Percentiles rank a stretch among this genome's conserved stretches.
phyloP scores from a whole-genome alignment of 2,113 vertebrate species.

The Hystrix cristata region DNA sequence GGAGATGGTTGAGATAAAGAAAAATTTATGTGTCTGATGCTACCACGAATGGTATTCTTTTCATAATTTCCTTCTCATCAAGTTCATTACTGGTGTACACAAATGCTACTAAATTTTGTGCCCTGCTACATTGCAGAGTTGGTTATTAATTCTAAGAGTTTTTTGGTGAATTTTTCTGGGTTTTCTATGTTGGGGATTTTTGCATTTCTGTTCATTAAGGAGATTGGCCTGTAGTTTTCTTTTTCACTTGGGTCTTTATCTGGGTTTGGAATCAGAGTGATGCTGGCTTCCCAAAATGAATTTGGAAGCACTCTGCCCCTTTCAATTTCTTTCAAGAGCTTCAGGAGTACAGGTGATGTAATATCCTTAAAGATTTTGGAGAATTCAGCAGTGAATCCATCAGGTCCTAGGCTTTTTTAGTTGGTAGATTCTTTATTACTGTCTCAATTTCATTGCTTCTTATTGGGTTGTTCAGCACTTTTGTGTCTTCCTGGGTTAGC shows the following conservation, averaged over 20 bases:
- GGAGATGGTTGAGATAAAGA: conserved; percentile 3
- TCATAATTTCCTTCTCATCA: not conserved
- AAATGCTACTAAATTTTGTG: not conserved
- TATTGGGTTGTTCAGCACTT: not conserved
- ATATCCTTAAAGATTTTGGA: too few species aligned
- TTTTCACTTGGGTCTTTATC: not conserved
- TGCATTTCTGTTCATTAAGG: not conserved
- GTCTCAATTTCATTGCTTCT: not conserved
- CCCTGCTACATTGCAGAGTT: not conserved
- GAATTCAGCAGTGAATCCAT: too few species aligned
- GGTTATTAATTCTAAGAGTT: not conserved
- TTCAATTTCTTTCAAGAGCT: not conserved
- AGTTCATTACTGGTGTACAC: not conserved
- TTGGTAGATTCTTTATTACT: not conserved
- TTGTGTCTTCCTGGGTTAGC: not conserved
- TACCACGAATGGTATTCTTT: not conserved
- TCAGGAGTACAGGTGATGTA: too few species aligned
- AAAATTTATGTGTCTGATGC: not conserved
- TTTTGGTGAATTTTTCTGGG: not conserved
- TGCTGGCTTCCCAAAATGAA: not conserved
- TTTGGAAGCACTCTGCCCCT: not conserved
- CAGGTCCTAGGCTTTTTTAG: too few species aligned
- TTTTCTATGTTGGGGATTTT: not conserved
- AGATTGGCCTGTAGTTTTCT: not conserved
- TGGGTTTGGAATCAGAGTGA: not conserved